Evolutionary conservation across 2,113 vertebrate genomes (phyloP).

Genomic region (Oriolus oriolus): DNA sequence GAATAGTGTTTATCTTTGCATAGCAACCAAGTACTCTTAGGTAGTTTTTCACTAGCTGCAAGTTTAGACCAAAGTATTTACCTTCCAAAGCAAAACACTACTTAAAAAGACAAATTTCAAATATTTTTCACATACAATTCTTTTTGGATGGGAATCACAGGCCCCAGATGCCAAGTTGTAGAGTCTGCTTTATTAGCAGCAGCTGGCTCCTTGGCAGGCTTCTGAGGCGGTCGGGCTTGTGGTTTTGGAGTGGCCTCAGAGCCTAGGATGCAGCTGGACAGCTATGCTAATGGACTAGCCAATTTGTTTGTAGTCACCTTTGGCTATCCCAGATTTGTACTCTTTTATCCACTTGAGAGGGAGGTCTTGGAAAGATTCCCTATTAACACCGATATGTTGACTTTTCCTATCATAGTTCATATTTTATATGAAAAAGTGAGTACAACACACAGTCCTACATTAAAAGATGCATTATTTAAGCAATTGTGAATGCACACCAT

Average conservation of each 20-base stretch:
- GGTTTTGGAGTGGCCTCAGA: slow-evolving; percentile 64
- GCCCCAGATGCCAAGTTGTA: slow-evolving; percentile 57
- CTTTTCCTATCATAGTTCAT: not conserved
- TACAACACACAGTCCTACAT: not conserved
- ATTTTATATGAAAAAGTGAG: not conserved
- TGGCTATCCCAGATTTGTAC: slow-evolving; percentile 52
- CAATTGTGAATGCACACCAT: not conserved
- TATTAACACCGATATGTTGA: not conserved
- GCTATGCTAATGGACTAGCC: slow-evolving; percentile 34
- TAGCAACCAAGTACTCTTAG: not conserved
- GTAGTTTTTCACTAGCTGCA: slow-evolving; percentile 7
- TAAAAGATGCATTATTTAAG: slow-evolving; percentile 47
- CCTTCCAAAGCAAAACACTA: slow-evolving; percentile 51
- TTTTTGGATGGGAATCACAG: slow-evolving; percentile 57
- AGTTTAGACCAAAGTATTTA: slow-evolving; percentile 15
- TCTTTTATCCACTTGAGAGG: slow-evolving; percentile 61
- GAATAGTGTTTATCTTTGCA: not conserved
- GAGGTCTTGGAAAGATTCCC: slow-evolving; percentile 46
- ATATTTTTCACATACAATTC: slow-evolving; percentile 62
- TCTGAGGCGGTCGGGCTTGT: slow-evolving; percentile 41
- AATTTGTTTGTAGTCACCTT: slow-evolving; percentile 66
- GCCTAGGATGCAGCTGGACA: slow-evolving; percentile 46
- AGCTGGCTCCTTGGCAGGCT: slow-evolving; percentile 66
- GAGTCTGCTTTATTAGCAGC: slow-evolving; percentile 60
- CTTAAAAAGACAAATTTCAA: slow-evolving; percentile 64